Base-by-base conservation (phyloP, 53 echinoderm and acorn worm genomes). In the Echinarachnius parma region DNA sequence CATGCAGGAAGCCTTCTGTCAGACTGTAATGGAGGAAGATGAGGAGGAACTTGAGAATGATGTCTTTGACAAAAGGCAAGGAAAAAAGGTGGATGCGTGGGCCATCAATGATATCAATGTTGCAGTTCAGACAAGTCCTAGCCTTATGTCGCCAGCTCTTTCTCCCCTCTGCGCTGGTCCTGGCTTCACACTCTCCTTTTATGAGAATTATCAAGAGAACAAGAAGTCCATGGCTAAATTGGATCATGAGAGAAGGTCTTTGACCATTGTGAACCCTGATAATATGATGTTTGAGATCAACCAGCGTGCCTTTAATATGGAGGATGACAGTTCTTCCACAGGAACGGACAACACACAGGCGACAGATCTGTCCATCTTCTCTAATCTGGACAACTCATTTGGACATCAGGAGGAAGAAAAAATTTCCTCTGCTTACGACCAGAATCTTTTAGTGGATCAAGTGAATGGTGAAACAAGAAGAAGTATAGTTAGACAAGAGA, bases 1-100 rank as follows among this genome's bases (percentile, higher is more conserved):
- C 21, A 66, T 83, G 70, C 69, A 81, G 31, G 83, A 89, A 47
- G 78, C 61, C 27, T 89, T 89, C 58, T 55, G 64, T 31, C 89
- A 84, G 46, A 70, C 78, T 14, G 72, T 81, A 1, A 62, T 68
- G 2, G 84, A 83, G 34, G 83, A 65, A 3, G 80, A 79, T 8
- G 70, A 69, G 23, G 53, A 32, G 53, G 50, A 49, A 2, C 31
- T 33, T 48, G 61, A 60, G 9, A 29, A 57, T 39, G 70, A 78
- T 52, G 78, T 78, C 13, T 84, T 63, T 74, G 27, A 39, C 15
- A 5, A 16, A n/a, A 34, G 35, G 8, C 31, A 52, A 32, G 56
- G 56, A 57, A 77, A 34, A 33, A 78, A 59, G 31, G 56, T 78
- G 31, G 54, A 78, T 62, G 62, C 35, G 3, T 18, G 27, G 4